phyloP scores from a whole-genome alignment of 2,797 vertebrate species.

The Danio tinwini region DNA sequence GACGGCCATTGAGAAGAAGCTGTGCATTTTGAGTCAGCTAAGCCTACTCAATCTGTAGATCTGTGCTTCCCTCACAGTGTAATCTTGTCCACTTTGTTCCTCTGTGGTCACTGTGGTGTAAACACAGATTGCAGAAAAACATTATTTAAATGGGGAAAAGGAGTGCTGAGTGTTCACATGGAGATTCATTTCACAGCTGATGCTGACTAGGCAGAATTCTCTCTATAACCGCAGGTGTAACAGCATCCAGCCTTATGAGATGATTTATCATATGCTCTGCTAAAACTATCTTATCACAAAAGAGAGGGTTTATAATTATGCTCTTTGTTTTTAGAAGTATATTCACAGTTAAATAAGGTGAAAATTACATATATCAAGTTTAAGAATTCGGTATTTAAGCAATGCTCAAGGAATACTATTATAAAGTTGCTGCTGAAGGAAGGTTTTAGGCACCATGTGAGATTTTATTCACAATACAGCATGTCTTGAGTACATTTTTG shows the following conservation, averaged over 20 bases:
- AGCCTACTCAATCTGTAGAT: background rate
- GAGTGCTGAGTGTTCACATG: slow-evolving; percentile 5
- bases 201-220: slow-evolving; percentile 26
- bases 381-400: too few relatives aligned
- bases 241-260: slow-evolving; percentile 16
- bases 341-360: background rate
- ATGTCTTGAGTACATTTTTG: too few relatives aligned
- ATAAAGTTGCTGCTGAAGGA: too few relatives aligned
- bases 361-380: background rate
- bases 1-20: background rate
- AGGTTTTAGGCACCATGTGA: too few relatives aligned
- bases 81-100: background rate
- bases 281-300: slow-evolving; percentile 5
- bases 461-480: too few relatives aligned
- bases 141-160: slow-evolving; percentile 24
- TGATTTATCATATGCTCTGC: background rate
- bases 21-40: background rate
- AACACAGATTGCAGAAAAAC: slow-evolving; percentile 17
- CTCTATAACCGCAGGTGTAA: slow-evolving; percentile 20
- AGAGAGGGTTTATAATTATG: background rate
- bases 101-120: slow-evolving; percentile 29
- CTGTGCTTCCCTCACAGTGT: background rate
- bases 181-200: slow-evolving; percentile 24
- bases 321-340: slow-evolving; percentile 4
- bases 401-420: too few relatives aligned